Evolutionary conservation across 2,797 vertebrate genomes (phyloP).

Genomic region (Orestias chungarensis): DNA sequence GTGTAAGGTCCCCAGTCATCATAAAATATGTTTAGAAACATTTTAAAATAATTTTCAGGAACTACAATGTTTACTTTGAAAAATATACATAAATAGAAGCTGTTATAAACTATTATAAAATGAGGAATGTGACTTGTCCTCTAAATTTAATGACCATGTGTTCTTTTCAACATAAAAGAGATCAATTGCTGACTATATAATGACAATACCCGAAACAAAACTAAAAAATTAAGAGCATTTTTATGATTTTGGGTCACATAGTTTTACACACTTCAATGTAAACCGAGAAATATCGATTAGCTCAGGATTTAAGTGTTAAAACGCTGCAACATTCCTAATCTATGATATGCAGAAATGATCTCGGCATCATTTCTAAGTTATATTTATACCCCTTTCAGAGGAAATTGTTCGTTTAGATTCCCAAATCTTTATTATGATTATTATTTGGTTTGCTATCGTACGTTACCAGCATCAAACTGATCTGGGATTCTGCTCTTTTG

Average conservation of each 20-base stretch:
- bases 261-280: neutral
- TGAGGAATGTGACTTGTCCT: neutral
- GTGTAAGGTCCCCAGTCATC: neutral
- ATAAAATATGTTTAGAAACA: neutral
- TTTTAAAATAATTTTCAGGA: neutral
- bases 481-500: conserved; percentile 30
- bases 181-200: neutral
- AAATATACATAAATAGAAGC: too few species aligned
- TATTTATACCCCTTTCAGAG: neutral
- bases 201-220: neutral
- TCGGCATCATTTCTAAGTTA: neutral
- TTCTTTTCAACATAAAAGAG: neutral
- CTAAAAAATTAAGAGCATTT: neutral
- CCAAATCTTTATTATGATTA: neutral
- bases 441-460: too few species aligned
- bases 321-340: neutral
- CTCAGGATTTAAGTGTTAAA: neutral
- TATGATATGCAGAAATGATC: neutral
- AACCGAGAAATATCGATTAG: neutral
- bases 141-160: neutral
- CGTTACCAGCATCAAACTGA: too few species aligned
- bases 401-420: neutral
- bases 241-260: neutral
- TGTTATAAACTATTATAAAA: too few species aligned
- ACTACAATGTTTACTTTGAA: neutral